Conservation (phyloP, 2,888 invertebrate species). For the Mimumesa dahlbomi region DNA sequence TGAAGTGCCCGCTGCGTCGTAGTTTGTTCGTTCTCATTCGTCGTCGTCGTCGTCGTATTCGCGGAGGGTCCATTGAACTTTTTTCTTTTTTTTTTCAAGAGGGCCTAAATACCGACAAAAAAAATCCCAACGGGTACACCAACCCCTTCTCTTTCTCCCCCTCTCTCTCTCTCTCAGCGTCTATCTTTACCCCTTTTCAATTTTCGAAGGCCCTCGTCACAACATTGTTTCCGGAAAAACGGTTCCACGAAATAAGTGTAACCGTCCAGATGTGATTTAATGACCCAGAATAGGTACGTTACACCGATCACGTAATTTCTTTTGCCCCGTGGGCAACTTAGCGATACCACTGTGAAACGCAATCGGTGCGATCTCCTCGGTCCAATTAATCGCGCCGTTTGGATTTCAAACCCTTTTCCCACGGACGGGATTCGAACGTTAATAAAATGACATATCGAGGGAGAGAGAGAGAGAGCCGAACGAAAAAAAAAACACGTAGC, state of each 20-base stretch:
- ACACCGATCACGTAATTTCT: constrained; percentile 7
- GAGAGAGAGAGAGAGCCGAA: not conserved
- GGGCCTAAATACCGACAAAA: constrained; percentile 69
- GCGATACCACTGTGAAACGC: too few species aligned
- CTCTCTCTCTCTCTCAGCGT: not conserved
- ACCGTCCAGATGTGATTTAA: constrained; percentile 64
- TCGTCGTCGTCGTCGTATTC: constrained; percentile 51
- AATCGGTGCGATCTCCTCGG: too few species aligned
- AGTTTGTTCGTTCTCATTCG: constrained; percentile 30
- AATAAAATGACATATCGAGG: too few species aligned
- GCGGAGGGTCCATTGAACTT: constrained; percentile 68
- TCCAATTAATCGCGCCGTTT: too few species aligned
- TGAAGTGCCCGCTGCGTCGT: constrained; percentile 63
- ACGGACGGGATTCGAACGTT: too few species aligned
- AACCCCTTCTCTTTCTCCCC: constrained; percentile 31
- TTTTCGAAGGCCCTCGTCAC: constrained; percentile 74
- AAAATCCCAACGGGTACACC: constrained; percentile 50
- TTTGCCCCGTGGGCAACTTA: too few species aligned
- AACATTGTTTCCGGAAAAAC: constrained; percentile 78
- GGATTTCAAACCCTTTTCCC: too few species aligned
- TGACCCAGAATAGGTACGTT: constrained; percentile 49
- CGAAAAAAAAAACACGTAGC: too few species aligned
- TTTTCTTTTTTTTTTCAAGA: constrained; percentile 66
- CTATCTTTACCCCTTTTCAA: constrained; percentile 42
- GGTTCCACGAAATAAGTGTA: constrained; percentile 58